Evolutionary conservation across 1,140 invertebrate species (phyloP).

Genomic region (Drosophila equinoxialis): DNA sequence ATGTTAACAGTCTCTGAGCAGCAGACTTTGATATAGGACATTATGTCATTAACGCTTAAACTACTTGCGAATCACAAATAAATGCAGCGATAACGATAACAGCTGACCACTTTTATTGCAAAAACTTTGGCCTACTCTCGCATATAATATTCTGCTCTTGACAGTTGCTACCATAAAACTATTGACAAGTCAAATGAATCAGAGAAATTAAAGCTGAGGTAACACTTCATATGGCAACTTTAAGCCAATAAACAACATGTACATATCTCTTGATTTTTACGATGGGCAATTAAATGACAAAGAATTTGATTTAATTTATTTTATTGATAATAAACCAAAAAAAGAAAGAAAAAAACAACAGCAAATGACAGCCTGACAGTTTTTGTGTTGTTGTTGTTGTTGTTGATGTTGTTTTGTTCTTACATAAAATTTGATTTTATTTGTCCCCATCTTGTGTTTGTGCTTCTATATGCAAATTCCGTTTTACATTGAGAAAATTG

Average conservation of each 20-base stretch:
- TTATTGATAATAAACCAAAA: constrained; percentile 75
- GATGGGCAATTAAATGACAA: constrained; percentile 72
- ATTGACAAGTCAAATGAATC: constrained; percentile 18
- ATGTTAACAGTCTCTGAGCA: too few species aligned
- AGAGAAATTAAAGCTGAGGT: constrained; percentile 1
- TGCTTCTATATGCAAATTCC: constrained; percentile 63
- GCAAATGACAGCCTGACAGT: constrained; percentile 44
- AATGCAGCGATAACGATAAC: too few species aligned
- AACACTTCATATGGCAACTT: constrained; percentile 9
- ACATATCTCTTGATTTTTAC: constrained; percentile 58
- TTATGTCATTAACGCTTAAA: too few species aligned
- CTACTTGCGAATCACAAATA: too few species aligned
- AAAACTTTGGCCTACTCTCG: background rate
- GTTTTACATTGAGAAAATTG: constrained; percentile 78
- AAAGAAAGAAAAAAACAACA: constrained; percentile 42
- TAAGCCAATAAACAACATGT: background rate
- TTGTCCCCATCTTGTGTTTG: constrained; percentile 39
- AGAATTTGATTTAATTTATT: constrained; percentile 81
- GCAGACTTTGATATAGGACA: too few species aligned
- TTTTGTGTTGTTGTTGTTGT: constrained; percentile 13
- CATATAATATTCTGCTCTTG: constrained; percentile 17
- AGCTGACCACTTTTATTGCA: too few species aligned
- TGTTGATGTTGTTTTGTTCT: constrained; percentile 18
- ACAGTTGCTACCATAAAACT: constrained; percentile 51
- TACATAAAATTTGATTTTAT: constrained; percentile 76